These are phyloP conservation scores for Sphinx pinastri DNA, from an alignment of 2,888 invertebrate species.

Conservation along the genomic window DNA sequence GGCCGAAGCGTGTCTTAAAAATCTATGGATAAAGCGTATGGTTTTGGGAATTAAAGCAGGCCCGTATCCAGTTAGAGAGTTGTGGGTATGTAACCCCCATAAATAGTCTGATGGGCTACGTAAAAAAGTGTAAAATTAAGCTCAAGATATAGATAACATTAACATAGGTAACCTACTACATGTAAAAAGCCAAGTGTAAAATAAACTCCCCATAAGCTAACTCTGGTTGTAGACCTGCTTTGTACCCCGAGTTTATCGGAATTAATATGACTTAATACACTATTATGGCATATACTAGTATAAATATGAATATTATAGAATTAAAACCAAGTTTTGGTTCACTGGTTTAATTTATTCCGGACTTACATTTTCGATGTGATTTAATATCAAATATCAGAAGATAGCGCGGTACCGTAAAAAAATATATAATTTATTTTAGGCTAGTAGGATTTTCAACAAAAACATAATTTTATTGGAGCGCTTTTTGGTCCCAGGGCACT, in stretches of 20 bases:
- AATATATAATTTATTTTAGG: too few species aligned
- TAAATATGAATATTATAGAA: neutral
- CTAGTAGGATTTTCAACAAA: too few species aligned
- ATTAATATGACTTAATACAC: conserved; percentile 6
- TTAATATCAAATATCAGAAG: neutral
- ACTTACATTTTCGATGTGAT: neutral
- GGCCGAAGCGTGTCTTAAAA: conserved; percentile 40
- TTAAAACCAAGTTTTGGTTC: conserved; percentile 1
- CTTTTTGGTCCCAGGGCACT: too few species aligned
- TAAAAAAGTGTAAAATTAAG: conserved; percentile 14
- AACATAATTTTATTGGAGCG: too few species aligned
- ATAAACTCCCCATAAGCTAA: neutral
- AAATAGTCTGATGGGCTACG: neutral
- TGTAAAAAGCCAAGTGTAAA: neutral
- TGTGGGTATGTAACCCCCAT: conserved; percentile 10
- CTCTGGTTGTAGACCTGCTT: neutral
- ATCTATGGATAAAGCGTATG: conserved; percentile 10
- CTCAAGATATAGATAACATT: neutral
- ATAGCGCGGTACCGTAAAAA: neutral
- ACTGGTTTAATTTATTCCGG: neutral
- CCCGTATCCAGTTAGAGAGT: neutral
- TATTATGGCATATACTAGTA: conserved; percentile 8
- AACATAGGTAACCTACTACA: neutral
- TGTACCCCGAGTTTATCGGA: neutral
- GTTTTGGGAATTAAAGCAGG: neutral